Percentiles rank a stretch among this genome's conserved stretches.
Evolutionary conservation across 1,140 invertebrate genomes (phyloP).

Genomic region (Acromyrmex charruanus): DNA sequence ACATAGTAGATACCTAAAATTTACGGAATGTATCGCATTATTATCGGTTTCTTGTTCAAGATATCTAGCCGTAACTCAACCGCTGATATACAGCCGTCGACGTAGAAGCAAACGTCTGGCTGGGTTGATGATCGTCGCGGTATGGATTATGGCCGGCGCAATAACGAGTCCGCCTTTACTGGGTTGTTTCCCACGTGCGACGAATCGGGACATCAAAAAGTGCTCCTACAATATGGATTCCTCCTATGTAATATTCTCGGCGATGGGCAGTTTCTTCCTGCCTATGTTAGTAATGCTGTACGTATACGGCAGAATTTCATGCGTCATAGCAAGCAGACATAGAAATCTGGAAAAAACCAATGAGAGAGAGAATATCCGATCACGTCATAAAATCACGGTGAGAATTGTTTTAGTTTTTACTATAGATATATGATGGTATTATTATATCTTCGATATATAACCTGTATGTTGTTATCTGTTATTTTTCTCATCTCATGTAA

Average conservation of each 20-base stretch:
- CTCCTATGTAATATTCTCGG: conserved; percentile 96
- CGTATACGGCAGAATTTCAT: conserved; percentile 95
- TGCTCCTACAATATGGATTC: conserved; percentile 93
- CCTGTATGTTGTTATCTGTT: background rate
- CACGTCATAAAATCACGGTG: conserved; percentile 67
- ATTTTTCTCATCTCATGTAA: background rate
- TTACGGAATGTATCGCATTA: background rate
- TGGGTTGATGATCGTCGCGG: conserved; percentile 92
- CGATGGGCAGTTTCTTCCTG: conserved; percentile 97
- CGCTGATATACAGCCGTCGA: conserved; percentile 92
- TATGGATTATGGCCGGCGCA: conserved; percentile 93
- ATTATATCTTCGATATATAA: no score
- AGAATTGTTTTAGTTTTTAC: conserved; percentile 5
- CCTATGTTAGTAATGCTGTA: conserved; percentile 97
- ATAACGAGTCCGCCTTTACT: conserved; percentile 95
- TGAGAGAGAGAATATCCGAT: conserved; percentile 65
- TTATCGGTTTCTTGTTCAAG: conserved; percentile 81
- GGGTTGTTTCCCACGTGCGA: conserved; percentile 88
- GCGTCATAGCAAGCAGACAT: conserved; percentile 91
- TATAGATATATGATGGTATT: background rate
- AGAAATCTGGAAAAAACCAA: conserved; percentile 82
- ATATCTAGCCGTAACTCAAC: conserved; percentile 95
- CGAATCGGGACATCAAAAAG: conserved; percentile 75
- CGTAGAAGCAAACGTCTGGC: conserved; percentile 92
- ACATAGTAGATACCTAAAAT: background rate